Evolutionary conservation across 2,888 invertebrate genomes (phyloP).

Genomic region (Scaptomyza caliginosa): DNA sequence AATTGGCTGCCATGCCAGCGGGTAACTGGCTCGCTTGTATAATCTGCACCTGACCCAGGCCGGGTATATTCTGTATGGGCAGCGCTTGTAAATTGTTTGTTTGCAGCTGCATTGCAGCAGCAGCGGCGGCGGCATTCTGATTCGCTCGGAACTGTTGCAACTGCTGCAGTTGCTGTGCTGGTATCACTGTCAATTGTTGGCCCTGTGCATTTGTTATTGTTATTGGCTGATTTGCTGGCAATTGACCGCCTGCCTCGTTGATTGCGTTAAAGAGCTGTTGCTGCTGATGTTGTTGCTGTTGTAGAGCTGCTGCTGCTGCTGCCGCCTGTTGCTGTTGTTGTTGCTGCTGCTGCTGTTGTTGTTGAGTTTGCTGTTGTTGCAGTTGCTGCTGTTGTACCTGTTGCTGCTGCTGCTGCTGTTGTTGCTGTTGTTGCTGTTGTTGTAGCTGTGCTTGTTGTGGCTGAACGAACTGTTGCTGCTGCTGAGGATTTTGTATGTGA

Average conservation of each 20-base stretch:
- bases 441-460: slow-evolving; percentile 48
- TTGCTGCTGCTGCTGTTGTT: slow-evolving; percentile 47
- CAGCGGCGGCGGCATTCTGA: slow-evolving; percentile 61
- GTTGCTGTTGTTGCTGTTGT: slow-evolving; percentile 63
- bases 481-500: slow-evolving; percentile 80
- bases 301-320: slow-evolving; percentile 43
- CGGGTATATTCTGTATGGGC: slow-evolving; percentile 91
- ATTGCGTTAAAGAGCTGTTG: slow-evolving; percentile 80
- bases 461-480: slow-evolving; percentile 62
- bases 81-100: slow-evolving; percentile 86
- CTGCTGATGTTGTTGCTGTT: slow-evolving; percentile 72
- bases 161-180: slow-evolving; percentile 87
- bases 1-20: slow-evolving; percentile 81
- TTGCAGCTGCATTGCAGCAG: slow-evolving; percentile 79
- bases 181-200: slow-evolving; percentile 94
- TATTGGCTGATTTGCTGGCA: slow-evolving; percentile 86
- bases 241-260: slow-evolving; percentile 82
- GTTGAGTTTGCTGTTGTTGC: slow-evolving; percentile 59
- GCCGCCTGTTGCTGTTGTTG: slow-evolving; percentile 42
- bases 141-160: slow-evolving; percentile 69
- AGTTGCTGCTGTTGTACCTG: slow-evolving; percentile 72
- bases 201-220: slow-evolving; percentile 90
- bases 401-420: slow-evolving; percentile 57
- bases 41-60: slow-evolving; percentile 91
- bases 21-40: slow-evolving; percentile 84